Evolutionary conservation across 2,888 invertebrate genomes (phyloP).

Genomic region (Molanna angustata): DNA sequence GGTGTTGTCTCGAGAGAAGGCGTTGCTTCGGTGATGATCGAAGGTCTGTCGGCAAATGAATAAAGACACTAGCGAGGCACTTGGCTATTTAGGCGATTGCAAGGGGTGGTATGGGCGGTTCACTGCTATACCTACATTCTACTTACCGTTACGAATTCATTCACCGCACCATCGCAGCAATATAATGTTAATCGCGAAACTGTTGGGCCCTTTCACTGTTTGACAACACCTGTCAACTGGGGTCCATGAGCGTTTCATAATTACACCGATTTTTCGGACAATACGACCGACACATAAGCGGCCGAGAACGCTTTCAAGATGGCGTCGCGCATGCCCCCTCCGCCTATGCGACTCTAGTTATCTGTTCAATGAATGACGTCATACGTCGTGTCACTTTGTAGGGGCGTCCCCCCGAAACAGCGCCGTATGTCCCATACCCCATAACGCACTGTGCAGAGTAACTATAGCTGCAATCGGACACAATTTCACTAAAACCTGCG

Average conservation of each 20-base stretch:
- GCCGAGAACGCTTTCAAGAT: constrained; percentile 18
- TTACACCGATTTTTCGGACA: neutral
- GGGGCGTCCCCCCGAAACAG: no score
- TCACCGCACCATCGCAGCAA: neutral
- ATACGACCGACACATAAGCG: neutral
- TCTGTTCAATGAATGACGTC: constrained; percentile 24
- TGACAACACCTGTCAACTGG: neutral
- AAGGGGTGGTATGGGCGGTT: no score
- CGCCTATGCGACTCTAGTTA: constrained; percentile 29
- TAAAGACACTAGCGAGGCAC: neutral
- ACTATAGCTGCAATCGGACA: no score
- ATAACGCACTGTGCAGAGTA: no score
- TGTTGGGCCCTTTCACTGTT: no score
- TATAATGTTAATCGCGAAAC: neutral
- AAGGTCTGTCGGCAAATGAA: neutral
- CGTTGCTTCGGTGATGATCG: neutral
- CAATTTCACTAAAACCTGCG: no score
- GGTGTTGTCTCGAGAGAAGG: neutral
- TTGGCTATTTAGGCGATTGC: neutral
- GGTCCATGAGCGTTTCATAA: neutral
- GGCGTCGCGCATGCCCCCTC: constrained; percentile 28
- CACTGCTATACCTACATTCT: no score
- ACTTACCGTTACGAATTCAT: no score
- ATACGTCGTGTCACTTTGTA: neutral
- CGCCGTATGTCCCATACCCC: no score